Base-by-base conservation (phyloP, 2,888 invertebrate genomes). In the Polymixis lichenea region DNA sequence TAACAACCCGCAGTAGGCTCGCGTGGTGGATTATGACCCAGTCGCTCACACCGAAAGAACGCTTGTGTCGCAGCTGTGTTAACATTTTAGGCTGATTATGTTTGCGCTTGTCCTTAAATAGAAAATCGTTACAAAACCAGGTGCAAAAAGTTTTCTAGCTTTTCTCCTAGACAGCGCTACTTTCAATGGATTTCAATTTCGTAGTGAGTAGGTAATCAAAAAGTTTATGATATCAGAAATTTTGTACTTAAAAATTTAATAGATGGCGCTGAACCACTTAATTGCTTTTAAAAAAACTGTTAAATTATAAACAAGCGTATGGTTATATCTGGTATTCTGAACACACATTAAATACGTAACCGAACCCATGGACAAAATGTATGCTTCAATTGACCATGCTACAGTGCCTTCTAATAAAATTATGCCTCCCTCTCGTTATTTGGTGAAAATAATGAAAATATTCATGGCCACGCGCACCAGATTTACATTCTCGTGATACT, bases 401-500 rank as follows among this genome's bases (percentile, higher is more conserved):
- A 58, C 49, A 61, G n/a, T n/a, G n/a, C 62, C 28, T 79, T 66
- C 65, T 74, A 83, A 80, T 81, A 75, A 83, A 85, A 83, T 82
- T 81, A 85, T 81, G 72, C 77, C 75, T 72, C 75, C 67, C 75
- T 72, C 68, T 78, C 28, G 64, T 46, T 84, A 72, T 76, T 88
- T 56, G 75, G 84, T 84, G 82, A 79, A 87, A 90, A 91, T 89
- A 85, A 89, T 86, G 88, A 90, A 90, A 89, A 92, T 92, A 93
- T 92, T 92, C 91, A 90, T 89, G 85, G 83, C 89, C 92, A 92
- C 91, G 92, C 89, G 88, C 88, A 64, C 69, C 66, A 84, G 85
- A 90, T 90, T 91, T 92, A 90, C 90, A 89, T 91, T 88, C 74
- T 76, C 78, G 82, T 75, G 79, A 81, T 77, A 83, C 76, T 65